phyloP scores from a whole-genome alignment of 2,888 invertebrate species.

The Aphrophora alni region DNA sequence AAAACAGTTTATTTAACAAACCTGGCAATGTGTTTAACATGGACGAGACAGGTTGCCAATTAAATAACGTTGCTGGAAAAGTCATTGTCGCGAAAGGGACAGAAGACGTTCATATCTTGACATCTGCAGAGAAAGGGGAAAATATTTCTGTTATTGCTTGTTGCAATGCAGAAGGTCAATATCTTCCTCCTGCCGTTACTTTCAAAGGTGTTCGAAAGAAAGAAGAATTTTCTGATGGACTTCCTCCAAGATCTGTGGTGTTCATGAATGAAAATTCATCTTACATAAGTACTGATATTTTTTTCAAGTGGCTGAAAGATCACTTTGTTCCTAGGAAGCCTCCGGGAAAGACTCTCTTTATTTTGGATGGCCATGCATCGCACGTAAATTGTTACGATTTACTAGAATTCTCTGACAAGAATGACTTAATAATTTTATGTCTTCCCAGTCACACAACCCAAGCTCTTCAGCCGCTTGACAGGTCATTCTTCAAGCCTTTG shows the following conservation, averaged over 20 bases:
- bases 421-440: not conserved
- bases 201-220: not conserved
- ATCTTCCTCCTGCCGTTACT: not conserved
- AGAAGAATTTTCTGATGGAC: slow-evolving; percentile 1
- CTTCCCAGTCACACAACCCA: not conserved
- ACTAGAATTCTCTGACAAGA: not conserved
- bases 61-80: slow-evolving; percentile 3
- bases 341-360: not conserved
- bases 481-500: not conserved
- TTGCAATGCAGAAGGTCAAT: slow-evolving; percentile 6
- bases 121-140: slow-evolving; percentile 10
- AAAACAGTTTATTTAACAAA: not conserved
- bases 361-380: not conserved
- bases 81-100: slow-evolving; percentile 1
- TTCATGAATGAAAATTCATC: slow-evolving; percentile 1
- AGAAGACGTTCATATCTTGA: not conserved
- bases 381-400: not conserved
- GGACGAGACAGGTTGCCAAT: not conserved
- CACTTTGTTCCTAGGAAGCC: not conserved
- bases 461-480: not conserved
- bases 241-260: not conserved
- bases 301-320: not conserved
- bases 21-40: not conserved
- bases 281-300: not conserved
- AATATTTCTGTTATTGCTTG: slow-evolving; percentile 11